Evolutionary conservation across 37 sponge, comb jelly and placozoan genomes (phyloP).

Genomic region (Bolinopsis microptera): DNA sequence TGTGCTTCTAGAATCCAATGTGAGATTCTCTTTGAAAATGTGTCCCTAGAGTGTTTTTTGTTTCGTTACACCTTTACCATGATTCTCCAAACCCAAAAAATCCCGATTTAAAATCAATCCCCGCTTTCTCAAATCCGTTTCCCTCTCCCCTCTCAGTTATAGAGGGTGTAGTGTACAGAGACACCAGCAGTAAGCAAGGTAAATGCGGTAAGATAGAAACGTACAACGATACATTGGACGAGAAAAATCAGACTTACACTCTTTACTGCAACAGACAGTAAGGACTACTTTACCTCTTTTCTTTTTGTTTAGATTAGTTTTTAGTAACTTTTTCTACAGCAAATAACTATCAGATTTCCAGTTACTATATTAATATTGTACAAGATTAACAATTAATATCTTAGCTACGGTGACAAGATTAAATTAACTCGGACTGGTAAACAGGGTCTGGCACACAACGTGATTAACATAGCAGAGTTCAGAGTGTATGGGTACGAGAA

Average conservation of each 20-base stretch:
- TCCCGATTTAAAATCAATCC: too few relatives aligned
- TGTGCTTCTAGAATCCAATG: neutral
- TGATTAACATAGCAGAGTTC: neutral
- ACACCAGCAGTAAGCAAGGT: neutral
- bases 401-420: neutral
- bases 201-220: neutral
- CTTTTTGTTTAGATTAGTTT: too few relatives aligned
- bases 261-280: neutral
- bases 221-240: neutral
- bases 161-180: neutral
- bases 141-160: neutral
- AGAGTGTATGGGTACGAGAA: neutral
- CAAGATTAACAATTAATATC: too few relatives aligned
- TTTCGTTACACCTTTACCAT: too few relatives aligned
- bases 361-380: too few relatives aligned
- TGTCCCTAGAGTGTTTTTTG: too few relatives aligned
- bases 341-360: too few relatives aligned
- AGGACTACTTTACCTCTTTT: too few relatives aligned
- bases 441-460: neutral
- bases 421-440: neutral
- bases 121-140: too few relatives aligned
- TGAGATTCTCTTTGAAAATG: too few relatives aligned
- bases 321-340: too few relatives aligned
- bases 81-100: too few relatives aligned
- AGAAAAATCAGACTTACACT: neutral